Percentiles rank a stretch among this genome's conserved stretches.
Evolutionary conservation across 1,140 invertebrate genomes (phyloP).

Genomic region (Cherax destructor): DNA sequence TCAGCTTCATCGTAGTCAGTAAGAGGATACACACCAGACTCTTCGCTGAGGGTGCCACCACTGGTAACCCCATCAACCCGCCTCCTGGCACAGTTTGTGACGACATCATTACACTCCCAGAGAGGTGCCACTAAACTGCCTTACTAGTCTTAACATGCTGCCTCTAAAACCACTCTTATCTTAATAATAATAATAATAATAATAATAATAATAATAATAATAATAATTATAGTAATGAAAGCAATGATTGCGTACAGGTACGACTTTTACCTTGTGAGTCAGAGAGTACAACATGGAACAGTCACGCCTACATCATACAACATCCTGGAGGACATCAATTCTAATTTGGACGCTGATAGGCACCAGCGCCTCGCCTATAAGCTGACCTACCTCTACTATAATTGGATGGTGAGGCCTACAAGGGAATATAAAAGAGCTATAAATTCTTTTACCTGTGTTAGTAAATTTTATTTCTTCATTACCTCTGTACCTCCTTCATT

Average conservation of each 20-base stretch:
- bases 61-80: slow-evolving; percentile 81
- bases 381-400: slow-evolving; percentile 79
- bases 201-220: background rate
- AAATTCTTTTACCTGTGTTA: too few species aligned
- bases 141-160: too few species aligned
- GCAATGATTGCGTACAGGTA: slow-evolving; percentile 76
- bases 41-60: slow-evolving; percentile 73
- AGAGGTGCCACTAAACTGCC: slow-evolving; percentile 74
- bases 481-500: background rate
- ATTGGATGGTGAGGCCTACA: slow-evolving; percentile 75
- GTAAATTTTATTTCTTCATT: too few species aligned
- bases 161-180: too few species aligned
- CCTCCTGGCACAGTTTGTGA: slow-evolving; percentile 93
- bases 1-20: slow-evolving; percentile 83
- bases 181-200: too few species aligned
- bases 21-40: slow-evolving; percentile 79
- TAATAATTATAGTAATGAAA: background rate
- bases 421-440: too few species aligned
- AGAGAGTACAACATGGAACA: slow-evolving; percentile 84
- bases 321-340: slow-evolving; percentile 82
- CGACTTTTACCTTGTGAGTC: slow-evolving; percentile 89
- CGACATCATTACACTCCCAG: slow-evolving; percentile 87
- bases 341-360: slow-evolving; percentile 77
- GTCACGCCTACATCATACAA: slow-evolving; percentile 89
- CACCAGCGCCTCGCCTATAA: slow-evolving; percentile 82